Evolutionary conservation across 1,140 invertebrate species (phyloP), one percentile per base, ranked within the genome.

Genomic region (Mizuhopecten yessoensis): DNA sequence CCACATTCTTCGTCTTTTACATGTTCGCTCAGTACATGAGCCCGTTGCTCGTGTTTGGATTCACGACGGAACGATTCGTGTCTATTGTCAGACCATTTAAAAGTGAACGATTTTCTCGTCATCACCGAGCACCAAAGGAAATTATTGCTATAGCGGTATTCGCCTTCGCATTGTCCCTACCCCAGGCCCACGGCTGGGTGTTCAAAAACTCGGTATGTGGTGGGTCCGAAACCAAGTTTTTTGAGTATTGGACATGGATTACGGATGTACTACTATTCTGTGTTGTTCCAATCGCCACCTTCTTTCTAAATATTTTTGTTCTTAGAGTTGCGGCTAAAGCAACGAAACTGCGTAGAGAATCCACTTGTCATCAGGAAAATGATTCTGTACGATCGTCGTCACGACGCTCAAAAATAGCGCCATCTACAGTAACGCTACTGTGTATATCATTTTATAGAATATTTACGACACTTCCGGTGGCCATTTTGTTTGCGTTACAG

Each of bases 1-100:
- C 94, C 91, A 89, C 92, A 9, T 95, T 94, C 90, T 91, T 93
- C 57, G 91, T 96, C 2, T 86, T 95, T 33, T 96, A 92, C 88
- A 93, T 95, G 86, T 91, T 94, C 49, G 92, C 94, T 17, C 94
- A 96, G 90, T 96, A 96, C 89, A 92, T 96, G 90, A 95, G 94
- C 34, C 94, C 95, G 0, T 87, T 95, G 10, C 92, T 96, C 0
- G 95, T 96, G 5, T 91, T 96, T 13, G 98, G 98, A 10, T 99
- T 99, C 42, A 99, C 99, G 0, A 97, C 99, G 92, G 99, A 99
- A 96, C 97, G 99, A 75, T 99, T 98, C 96, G 98, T 99, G 34
- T 99, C 99, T 0, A 99, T 99, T 0, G 99, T 99, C 95, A 98
- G 99, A 96, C 99, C 99, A 0, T 97, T 99, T 29, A 97, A 97